Base-by-base conservation (phyloP, 2,888 invertebrate genomes). In the Strigamia maritima region DNA sequence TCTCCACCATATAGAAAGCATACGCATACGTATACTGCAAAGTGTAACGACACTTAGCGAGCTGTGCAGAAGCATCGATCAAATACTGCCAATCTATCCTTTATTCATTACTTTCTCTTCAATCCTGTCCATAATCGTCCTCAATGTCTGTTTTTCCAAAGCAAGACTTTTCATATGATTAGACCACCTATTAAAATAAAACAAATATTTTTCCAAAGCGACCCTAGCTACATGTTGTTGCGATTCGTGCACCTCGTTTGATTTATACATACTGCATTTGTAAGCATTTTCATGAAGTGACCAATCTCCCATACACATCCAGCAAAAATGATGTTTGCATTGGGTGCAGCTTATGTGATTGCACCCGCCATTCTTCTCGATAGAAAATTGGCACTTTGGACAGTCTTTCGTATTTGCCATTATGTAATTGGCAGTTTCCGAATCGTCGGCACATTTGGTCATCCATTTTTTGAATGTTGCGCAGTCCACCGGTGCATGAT, bases 71-170 rank as follows among this genome's bases (percentile, higher is more conserved):
- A 7, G 98, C 95, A 84, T 94, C 94, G 86, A 97, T 93, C 75
- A 99, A 90, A 88, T 98, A 98, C 87, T 99, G 98, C 99, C 99
- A 99, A 87, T 99, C 99, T 83, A 99, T 99, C 98, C 98, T 80
- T 95, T 88, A 78, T 87, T 93, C 84, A 94, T 94, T 91, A 98
- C 83, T 90, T 98, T 98, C 83, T 94, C 92, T 86, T 98, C 94
- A 80, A 98, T 98, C 78, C 97, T 90, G 82, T 92, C 90, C 84
- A 94, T 93, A 82, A 98, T 92, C 84, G 91, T 93, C 83, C 94
- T 92, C 83, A 97, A 88, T 1, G 98, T 96, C 87, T 98, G 95
- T 85, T 97, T 95, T 87, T 99, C 99, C 84, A 99, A 88, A 86
- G 96, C 94, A 81, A 40, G 60, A 60, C 24, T 60, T 19, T 40